Conservation (phyloP, 1,140 invertebrate species). For the Hycleus phaleratus region DNA sequence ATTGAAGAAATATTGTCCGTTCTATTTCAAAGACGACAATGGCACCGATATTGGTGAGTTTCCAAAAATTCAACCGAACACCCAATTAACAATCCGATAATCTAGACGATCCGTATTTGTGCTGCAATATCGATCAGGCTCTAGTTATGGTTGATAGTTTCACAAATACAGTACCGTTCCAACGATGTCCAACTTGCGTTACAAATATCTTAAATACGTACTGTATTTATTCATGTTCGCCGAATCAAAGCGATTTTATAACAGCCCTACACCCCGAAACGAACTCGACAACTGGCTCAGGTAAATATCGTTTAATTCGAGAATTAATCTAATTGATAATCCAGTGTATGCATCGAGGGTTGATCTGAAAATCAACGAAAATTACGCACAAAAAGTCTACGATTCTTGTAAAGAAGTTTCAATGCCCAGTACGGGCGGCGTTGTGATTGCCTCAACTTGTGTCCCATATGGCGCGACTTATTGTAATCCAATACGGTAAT, state of each 20-base stretch:
- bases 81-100: background rate
- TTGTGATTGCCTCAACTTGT: conserved; percentile 65
- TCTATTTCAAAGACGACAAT: conserved; percentile 17
- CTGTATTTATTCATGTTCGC: conserved; percentile 54
- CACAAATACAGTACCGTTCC: conserved; percentile 47
- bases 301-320: no score
- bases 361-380: conserved; percentile 43
- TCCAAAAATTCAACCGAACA: no score
- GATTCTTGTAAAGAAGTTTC: conserved; percentile 57
- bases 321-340: background rate
- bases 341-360: conserved; percentile 1
- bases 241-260: conserved; percentile 49
- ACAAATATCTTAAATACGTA: conserved; percentile 50
- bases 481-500: conserved; percentile 46
- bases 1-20: conserved; percentile 21
- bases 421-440: conserved; percentile 55
- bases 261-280: conserved; percentile 5
- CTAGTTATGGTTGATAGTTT: conserved; percentile 42
- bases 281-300: background rate
- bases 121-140: conserved; percentile 49
- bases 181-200: conserved; percentile 53
- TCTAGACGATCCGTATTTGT: conserved; percentile 36
- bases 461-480: conserved; percentile 50
- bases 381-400: conserved; percentile 56
- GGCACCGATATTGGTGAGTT: background rate